Conservation (phyloP, 2,888 invertebrate species). For the Meiosimyza platycephala region DNA sequence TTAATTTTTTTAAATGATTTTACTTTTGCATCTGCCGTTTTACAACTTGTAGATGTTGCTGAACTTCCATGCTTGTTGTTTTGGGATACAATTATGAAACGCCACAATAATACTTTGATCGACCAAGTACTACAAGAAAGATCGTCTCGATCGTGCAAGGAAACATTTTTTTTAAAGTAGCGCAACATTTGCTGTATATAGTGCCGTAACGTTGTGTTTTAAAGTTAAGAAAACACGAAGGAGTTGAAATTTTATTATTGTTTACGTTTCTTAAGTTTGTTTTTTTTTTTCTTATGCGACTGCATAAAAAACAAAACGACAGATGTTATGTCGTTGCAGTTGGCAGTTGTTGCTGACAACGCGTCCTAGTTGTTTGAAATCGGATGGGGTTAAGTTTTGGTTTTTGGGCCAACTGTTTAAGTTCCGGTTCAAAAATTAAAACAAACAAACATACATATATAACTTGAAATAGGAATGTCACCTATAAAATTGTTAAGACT, state of each 20-base stretch:
- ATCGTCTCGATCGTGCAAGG: background rate
- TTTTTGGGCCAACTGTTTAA: background rate
- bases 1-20: conserved; percentile 22
- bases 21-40: conserved; percentile 30
- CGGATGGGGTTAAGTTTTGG: background rate
- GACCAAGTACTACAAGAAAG: background rate
- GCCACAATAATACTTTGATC: background rate
- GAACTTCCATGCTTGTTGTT: background rate
- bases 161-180: background rate
- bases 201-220: background rate
- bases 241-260: conserved; percentile 12
- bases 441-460: no score
- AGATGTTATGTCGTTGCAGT: conserved; percentile 7
- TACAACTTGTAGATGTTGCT: conserved; percentile 22
- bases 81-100: background rate
- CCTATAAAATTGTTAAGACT: no score
- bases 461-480: no score
- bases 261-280: conserved; percentile 20
- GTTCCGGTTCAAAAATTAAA: no score
- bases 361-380: background rate
- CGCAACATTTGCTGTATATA: conserved; percentile 23
- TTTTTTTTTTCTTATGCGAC: background rate
- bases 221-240: background rate
- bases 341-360: background rate
- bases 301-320: conserved; percentile 21